phyloP scores from a whole-genome alignment of 2,113 vertebrate species.

The Pseudorasbora parva region DNA sequence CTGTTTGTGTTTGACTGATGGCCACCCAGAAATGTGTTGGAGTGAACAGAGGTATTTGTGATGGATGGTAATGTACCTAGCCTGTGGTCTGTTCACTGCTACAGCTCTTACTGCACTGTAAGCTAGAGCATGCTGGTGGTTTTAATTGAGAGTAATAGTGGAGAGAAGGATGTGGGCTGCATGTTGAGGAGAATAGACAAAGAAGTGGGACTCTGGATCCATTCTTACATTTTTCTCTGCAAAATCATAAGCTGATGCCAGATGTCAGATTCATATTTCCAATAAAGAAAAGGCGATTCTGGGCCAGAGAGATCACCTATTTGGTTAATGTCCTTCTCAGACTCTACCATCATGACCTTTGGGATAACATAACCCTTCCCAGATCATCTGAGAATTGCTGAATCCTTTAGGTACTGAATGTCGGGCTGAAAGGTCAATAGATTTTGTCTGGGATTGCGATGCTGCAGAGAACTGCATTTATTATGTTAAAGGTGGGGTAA shows the following conservation, averaged over 20 bases:
- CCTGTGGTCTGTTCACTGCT: slow-evolving; percentile 28
- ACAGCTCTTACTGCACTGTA: neutral
- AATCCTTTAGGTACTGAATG: slow-evolving; percentile 12
- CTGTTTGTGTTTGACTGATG: neutral
- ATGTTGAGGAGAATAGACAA: neutral
- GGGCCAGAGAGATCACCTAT: neutral
- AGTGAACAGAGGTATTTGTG: slow-evolving; percentile 15
- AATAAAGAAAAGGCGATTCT: neutral
- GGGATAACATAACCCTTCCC: neutral
- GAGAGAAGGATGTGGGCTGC: neutral
- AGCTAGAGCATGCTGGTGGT: neutral
- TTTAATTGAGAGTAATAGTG: slow-evolving; percentile 18
- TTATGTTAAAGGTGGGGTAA: too few species aligned
- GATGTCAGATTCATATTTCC: neutral
- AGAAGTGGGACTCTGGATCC: neutral
- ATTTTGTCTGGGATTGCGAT: neutral
- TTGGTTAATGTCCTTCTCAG: neutral
- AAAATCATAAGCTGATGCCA: neutral
- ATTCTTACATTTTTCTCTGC: neutral
- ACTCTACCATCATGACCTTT: neutral
- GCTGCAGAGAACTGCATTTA: neutral
- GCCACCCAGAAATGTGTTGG: slow-evolving; percentile 5
- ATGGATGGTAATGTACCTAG: slow-evolving; percentile 43
- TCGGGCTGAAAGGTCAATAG: neutral
- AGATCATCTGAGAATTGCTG: neutral